These are phyloP conservation scores for Gila orcuttii DNA, from an alignment of 2,113 vertebrate species.

Conservation along the genomic window DNA sequence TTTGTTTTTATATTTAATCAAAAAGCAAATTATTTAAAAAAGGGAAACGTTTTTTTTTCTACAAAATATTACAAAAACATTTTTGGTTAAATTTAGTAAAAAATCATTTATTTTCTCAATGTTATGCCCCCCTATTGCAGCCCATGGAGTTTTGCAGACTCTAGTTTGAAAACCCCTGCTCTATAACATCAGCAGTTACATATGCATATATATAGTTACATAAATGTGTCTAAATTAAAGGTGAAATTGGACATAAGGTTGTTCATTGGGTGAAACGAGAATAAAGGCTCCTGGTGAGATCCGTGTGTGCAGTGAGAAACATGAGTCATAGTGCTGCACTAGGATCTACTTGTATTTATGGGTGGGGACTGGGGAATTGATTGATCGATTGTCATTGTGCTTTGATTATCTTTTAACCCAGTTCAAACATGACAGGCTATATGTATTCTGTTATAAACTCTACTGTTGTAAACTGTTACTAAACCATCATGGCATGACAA, in stretches of 20 bases:
- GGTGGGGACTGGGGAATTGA: neutral
- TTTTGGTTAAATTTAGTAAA: neutral
- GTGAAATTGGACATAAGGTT: neutral
- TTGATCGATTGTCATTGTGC: neutral
- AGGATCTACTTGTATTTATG: neutral
- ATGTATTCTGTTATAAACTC: neutral
- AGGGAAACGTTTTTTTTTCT: neutral
- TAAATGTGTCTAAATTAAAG: neutral
- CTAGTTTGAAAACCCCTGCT: neutral
- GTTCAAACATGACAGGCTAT: neutral
- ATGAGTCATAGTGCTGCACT: neutral
- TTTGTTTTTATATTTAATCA: neutral
- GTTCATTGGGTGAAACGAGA: neutral
- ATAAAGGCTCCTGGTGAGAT: neutral
- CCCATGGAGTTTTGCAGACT: neutral
- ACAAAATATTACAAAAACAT: neutral
- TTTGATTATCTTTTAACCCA: conserved; percentile 2
- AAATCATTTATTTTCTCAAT: neutral
- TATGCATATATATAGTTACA: neutral
- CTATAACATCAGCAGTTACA: neutral
- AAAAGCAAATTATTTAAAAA: neutral
- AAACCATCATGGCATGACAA: neutral
- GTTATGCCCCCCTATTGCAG: neutral
- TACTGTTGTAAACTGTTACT: neutral
- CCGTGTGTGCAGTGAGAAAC: neutral